Conservation (phyloP, 2,888 invertebrate genomes). For the Epiperipatus broadwayi region DNA sequence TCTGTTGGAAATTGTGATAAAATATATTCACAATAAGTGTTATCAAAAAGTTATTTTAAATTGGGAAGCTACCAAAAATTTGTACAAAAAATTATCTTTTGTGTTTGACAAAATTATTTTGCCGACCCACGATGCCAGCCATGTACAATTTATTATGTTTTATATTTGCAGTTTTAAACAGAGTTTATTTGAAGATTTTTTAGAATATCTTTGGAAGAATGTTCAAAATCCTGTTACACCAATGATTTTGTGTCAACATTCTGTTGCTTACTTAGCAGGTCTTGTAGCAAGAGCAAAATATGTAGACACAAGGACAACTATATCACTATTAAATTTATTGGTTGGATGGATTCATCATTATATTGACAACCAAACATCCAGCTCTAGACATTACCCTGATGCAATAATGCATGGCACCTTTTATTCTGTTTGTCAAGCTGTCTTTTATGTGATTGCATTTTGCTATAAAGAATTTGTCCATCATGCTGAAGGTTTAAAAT, state of each 20-base stretch:
- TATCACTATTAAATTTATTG: neutral
- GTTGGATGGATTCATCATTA: constrained; percentile 82
- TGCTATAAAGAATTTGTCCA: constrained; percentile 61
- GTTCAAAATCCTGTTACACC: constrained; percentile 45
- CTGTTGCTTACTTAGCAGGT: constrained; percentile 54
- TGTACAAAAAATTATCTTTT: too few relatives aligned
- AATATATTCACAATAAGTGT: constrained; percentile 40
- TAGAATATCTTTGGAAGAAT: constrained; percentile 46
- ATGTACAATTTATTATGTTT: too few relatives aligned
- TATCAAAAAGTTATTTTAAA: too few relatives aligned
- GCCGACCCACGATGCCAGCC: too few relatives aligned
- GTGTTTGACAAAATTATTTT: too few relatives aligned
- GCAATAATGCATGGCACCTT: constrained; percentile 62
- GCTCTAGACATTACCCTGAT: constrained; percentile 38
- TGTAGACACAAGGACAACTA: constrained; percentile 41
- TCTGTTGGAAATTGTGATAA: constrained; percentile 50
- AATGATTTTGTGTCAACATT: constrained; percentile 43
- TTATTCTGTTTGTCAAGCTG: constrained; percentile 71
- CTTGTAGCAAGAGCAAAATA: constrained; percentile 47
- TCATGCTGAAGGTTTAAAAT: constrained; percentile 46
- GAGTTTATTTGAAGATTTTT: constrained; percentile 39
- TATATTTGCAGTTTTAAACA: too few relatives aligned
- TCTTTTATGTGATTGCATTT: constrained; percentile 80
- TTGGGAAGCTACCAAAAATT: too few relatives aligned
- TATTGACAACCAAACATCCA: constrained; percentile 36